Evolutionary conservation across 1,140 invertebrate species (phyloP), one percentile per base, ranked within the genome.

Genomic region (Sarcophaga peregrina): DNA sequence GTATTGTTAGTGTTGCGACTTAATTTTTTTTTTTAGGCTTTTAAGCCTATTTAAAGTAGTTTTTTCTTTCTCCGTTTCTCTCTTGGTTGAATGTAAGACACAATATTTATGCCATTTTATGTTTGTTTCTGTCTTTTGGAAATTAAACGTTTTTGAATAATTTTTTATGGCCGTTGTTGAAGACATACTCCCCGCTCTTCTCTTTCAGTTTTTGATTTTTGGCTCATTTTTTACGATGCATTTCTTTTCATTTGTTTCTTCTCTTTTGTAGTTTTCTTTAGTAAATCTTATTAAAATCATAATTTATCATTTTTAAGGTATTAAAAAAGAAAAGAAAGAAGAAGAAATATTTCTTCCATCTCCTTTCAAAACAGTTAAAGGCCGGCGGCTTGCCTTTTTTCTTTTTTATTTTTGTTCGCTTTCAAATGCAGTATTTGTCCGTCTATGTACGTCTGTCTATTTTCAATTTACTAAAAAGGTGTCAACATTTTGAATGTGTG

Each of bases 271-370:
- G 8, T 68, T 20, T 37, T 68, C 2, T 68, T 68, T 68, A n/a
- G n/a, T n/a, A 68, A 68, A 68, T n/a, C 62, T 68, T 68, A 68
- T 68, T 68, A 20, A 68, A 68, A 68, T 68, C 62, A 68, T 68
- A 68, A 68, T 68, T 68, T 68, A 68, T 68, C 62, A 68, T 68
- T 68, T 68, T 68, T 20, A 58, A 68, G 62, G 62, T 20, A 68
- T 68, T 68, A 68, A 68, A 68, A 13, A 7, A 7, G n/a, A 15
- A 58, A 15, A 58, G 15, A 15, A 58, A 58, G 15, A 58, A 68
- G 15, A 25, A 68, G 25, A 37, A 25, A 8, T 68, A 20, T 17
- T 68, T 68, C 9, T 25, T 68, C 17, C 10, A 20, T 20, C 20
- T 68, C n/a, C 20, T 68, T 15, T 68, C 25, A 2, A 37, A 37